Conservation (phyloP, 2,888 invertebrate genomes). For the Pristionchus maxplancki region DNA sequence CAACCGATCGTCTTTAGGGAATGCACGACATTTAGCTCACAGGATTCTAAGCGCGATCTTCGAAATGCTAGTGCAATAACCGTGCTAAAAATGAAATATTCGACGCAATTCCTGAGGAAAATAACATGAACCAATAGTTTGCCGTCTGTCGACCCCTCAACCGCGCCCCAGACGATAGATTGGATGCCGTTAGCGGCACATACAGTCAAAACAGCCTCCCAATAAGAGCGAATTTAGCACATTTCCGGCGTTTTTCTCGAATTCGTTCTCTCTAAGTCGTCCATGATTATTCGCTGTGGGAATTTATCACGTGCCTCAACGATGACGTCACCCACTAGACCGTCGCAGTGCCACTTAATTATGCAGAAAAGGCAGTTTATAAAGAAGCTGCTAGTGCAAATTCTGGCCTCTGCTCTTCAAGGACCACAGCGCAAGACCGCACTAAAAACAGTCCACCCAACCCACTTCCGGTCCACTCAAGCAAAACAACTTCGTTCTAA, state of each 20-base stretch:
- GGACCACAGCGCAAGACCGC: neutral
- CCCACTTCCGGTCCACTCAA: conserved; percentile 35
- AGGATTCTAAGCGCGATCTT: neutral
- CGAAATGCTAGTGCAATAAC: neutral
- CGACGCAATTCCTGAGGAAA: neutral
- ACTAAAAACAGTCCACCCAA: conserved; percentile 58
- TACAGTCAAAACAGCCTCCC: neutral
- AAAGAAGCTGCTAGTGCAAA: neutral
- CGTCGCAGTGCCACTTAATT: neutral
- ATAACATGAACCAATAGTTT: neutral
- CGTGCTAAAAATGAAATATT: neutral
- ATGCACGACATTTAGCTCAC: neutral
- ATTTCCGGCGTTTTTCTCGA: conserved; percentile 9
- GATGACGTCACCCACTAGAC: neutral
- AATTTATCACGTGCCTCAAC: neutral
- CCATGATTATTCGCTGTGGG: neutral
- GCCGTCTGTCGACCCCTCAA: neutral
- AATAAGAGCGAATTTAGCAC: neutral
- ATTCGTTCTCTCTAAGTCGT: neutral
- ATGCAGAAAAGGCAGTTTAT: neutral
- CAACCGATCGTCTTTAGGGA: neutral
- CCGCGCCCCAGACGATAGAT: neutral
- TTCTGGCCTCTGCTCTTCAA: neutral
- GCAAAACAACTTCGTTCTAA: conserved; percentile 37
- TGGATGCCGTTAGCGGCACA: neutral